Conservation (phyloP, 2,113 vertebrate genomes). For the Crotophaga sulcirostris region DNA sequence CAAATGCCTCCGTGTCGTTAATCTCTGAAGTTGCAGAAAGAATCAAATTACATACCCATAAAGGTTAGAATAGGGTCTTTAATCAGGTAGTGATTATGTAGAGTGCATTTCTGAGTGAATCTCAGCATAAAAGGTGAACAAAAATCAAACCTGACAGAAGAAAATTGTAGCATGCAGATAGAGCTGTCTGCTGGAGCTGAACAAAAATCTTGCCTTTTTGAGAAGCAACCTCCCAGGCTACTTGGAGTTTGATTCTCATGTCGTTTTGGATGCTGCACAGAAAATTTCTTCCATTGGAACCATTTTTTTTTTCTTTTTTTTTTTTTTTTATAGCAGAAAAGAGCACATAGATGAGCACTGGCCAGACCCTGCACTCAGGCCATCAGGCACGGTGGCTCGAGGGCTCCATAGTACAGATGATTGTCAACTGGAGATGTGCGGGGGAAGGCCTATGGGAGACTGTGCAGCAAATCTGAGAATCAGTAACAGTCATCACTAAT, state of each 20-base stretch:
- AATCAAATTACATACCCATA: neutral
- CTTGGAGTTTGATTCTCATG: neutral
- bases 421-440: neutral
- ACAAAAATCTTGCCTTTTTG: neutral
- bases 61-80: neutral
- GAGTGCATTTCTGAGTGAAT: neutral
- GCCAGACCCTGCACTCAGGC: neutral
- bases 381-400: neutral
- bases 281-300: neutral
- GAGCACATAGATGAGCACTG: rapidly evolving
- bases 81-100: neutral
- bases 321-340: neutral
- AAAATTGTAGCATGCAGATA: neutral
- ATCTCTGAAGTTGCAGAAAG: neutral
- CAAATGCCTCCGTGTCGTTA: neutral
- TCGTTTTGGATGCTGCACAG: neutral
- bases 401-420: rapidly evolving
- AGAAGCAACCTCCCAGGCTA: neutral
- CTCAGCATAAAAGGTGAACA: neutral
- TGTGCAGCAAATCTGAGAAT: neutral
- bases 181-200: neutral
- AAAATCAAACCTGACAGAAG: neutral
- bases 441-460: neutral
- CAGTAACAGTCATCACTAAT: neutral
- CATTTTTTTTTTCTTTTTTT: neutral